Conservation (phyloP, 2,888 invertebrate genomes). For the Xestia rhomboidea region DNA sequence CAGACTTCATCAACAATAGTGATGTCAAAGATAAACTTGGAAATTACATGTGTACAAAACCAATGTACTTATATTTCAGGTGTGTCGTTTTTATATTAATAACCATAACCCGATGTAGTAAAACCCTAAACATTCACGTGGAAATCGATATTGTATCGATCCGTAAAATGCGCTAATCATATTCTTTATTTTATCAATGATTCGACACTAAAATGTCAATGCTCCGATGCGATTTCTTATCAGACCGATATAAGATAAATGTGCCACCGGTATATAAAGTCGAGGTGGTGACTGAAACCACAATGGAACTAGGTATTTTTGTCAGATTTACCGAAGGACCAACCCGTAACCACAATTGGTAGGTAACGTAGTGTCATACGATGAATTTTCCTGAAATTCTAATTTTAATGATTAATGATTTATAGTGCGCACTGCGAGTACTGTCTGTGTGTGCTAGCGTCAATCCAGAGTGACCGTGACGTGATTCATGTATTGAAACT, state of each 20-base stretch:
- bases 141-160: slow-evolving; percentile 35
- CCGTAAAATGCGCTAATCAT: slow-evolving; percentile 57
- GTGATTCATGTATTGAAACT: slow-evolving; percentile 21
- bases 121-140: slow-evolving; percentile 37
- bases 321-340: neutral
- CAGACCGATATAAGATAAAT: slow-evolving; percentile 44
- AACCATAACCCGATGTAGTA: slow-evolving; percentile 5
- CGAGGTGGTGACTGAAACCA: slow-evolving; percentile 2
- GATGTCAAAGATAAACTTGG: neutral
- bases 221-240: slow-evolving; percentile 68
- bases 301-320: slow-evolving; percentile 5
- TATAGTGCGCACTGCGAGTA: neutral
- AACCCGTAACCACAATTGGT: slow-evolving; percentile 17
- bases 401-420: slow-evolving; percentile 30
- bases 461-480: slow-evolving; percentile 36
- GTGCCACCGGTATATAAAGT: neutral
- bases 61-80: neutral
- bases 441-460: slow-evolving; percentile 12
- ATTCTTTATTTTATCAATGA: slow-evolving; percentile 64
- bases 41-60: neutral
- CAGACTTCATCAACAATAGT: neutral
- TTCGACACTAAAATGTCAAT: slow-evolving; percentile 67
- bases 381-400: slow-evolving; percentile 51
- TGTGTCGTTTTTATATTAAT: neutral
- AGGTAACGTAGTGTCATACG: neutral